phyloP scores from a whole-genome alignment of 2,888 invertebrate species.

The Drosophila vallismaia region DNA sequence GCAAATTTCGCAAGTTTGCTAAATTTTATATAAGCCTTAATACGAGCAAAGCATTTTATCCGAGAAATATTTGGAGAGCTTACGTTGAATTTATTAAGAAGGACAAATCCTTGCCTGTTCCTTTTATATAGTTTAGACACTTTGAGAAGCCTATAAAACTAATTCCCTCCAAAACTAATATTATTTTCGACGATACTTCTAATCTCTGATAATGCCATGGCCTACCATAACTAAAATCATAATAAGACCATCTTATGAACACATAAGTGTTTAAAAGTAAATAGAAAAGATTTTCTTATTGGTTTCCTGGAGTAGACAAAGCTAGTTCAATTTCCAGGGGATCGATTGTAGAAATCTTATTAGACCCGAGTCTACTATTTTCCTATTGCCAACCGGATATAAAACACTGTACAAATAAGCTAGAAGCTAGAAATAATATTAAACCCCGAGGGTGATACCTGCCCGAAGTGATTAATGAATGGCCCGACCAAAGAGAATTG shows the following conservation, averaged over 20 bases:
- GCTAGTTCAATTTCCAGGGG: background rate
- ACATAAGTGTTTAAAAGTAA: background rate
- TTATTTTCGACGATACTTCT: background rate
- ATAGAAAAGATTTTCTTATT: slow-evolving; percentile 21
- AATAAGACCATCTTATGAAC: too few relatives aligned
- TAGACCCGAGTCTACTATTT: slow-evolving; percentile 8
- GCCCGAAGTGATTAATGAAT: slow-evolving; percentile 40
- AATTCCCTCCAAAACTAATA: background rate
- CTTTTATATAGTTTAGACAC: too few relatives aligned
- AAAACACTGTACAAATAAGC: slow-evolving; percentile 31
- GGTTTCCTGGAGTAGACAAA: slow-evolving; percentile 1
- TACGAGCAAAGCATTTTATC: background rate
- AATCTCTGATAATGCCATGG: background rate
- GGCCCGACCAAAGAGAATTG: background rate
- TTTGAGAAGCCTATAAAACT: too few relatives aligned
- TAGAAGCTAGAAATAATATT: slow-evolving; percentile 20
- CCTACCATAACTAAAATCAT: slow-evolving; percentile 15
- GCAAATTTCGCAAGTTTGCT: slow-evolving; percentile 33
- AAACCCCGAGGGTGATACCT: slow-evolving; percentile 29
- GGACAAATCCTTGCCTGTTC: too few relatives aligned
- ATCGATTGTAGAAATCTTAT: slow-evolving; percentile 4
- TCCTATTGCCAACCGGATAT: slow-evolving; percentile 44
- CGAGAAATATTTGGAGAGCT: too few relatives aligned
- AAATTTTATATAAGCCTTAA: slow-evolving; percentile 6
- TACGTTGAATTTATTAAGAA: too few relatives aligned